Evolutionary conservation across 2,888 invertebrate species (phyloP).

Genomic region (Apamea epomidion): DNA sequence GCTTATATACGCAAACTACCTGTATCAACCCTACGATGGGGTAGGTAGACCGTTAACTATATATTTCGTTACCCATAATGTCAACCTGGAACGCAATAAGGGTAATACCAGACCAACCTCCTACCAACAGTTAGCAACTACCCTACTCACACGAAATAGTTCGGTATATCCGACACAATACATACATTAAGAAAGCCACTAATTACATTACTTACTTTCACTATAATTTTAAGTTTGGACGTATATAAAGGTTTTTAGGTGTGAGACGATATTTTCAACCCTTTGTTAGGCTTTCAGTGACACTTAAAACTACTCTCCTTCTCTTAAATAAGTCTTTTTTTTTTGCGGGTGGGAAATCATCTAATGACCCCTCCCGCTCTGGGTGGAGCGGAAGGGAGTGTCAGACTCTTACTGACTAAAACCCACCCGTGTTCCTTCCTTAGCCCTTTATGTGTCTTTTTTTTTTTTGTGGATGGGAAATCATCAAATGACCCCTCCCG

Average conservation of each 20-base stretch:
- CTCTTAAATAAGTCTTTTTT: conserved; percentile 68
- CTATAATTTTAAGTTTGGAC: conserved; percentile 40
- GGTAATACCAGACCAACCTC: conserved; percentile 27
- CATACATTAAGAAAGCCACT: conserved; percentile 57
- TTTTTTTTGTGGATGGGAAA: no score
- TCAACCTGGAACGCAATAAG: conserved; percentile 31
- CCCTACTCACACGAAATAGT: conserved; percentile 45
- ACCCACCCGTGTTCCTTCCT: no score
- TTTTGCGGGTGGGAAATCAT: no score
- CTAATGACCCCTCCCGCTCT: no score
- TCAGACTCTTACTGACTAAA: no score
- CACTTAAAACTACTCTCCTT: conserved; percentile 73
- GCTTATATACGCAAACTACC: neutral
- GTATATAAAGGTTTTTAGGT: conserved; percentile 68
- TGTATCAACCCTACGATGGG: neutral
- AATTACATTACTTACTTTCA: conserved; percentile 58
- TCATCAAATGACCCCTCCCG: no score
- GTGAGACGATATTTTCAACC: conserved; percentile 70
- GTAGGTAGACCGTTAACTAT: conserved; percentile 23
- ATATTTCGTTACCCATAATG: conserved; percentile 41
- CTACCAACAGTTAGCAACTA: conserved; percentile 22
- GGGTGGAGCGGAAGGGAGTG: no score
- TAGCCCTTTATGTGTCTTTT: no score
- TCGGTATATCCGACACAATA: conserved; percentile 48
- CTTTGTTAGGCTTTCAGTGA: conserved; percentile 71